These are phyloP conservation scores for Paedocypris sp. DNA, from an alignment of 2,113 vertebrate genomes.

Conservation along the genomic window DNA sequence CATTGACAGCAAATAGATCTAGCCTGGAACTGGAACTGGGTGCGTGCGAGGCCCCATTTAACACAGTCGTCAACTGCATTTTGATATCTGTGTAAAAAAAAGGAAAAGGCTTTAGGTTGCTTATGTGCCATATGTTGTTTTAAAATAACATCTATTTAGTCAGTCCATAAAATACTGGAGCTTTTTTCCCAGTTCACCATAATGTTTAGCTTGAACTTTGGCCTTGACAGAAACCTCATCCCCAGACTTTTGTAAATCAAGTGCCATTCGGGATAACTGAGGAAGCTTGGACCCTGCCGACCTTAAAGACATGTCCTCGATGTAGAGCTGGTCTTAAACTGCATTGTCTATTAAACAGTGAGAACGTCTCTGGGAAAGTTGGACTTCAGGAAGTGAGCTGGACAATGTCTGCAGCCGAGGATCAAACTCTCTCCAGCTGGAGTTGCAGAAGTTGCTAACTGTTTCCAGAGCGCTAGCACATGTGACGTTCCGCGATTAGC, in stretches of 20 bases:
- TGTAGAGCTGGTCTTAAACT: not conserved
- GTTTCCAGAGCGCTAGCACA: conserved; percentile 11
- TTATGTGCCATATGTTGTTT: not conserved
- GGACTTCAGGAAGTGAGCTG: conserved; percentile 28
- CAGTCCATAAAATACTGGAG: not conserved
- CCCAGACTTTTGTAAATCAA: conserved; percentile 10
- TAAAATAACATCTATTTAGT: not conserved
- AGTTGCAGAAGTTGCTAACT: not conserved
- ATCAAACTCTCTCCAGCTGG: conserved; percentile 4
- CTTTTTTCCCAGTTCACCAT: not conserved
- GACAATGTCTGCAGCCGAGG: conserved; percentile 18
- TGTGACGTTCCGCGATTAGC: conserved; percentile 13
- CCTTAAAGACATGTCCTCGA: not conserved
- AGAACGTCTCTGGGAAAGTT: not conserved
- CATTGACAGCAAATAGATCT: too few species aligned
- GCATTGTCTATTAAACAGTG: not conserved
- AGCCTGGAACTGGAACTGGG: too few species aligned
- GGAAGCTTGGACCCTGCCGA: not conserved
- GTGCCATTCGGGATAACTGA: not conserved
- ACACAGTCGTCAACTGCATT: not conserved
- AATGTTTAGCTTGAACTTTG: conserved; percentile 24
- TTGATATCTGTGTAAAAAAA: too few species aligned
- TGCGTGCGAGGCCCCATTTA: too few species aligned
- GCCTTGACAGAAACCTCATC: conserved; percentile 5
- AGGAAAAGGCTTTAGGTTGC: too few species aligned